phyloP scores from a whole-genome alignment of 1,140 invertebrate species.

The Streblospio benedicti region DNA sequence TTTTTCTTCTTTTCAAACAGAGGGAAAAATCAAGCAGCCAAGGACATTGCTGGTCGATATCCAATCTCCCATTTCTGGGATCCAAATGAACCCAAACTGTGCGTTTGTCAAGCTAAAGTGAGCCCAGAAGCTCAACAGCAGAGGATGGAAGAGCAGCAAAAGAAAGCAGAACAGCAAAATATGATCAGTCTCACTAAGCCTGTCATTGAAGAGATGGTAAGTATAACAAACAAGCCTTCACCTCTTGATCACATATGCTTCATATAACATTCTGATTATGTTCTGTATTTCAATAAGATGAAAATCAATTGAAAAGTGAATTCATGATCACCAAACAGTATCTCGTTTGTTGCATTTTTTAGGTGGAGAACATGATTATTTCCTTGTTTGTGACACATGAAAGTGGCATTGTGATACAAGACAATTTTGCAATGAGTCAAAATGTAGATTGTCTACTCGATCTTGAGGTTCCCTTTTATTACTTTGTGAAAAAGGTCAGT shows the following conservation, averaged over 20 bases:
- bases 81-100: constrained; percentile 59
- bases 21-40: constrained; percentile 44
- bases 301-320: not conserved
- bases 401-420: constrained; percentile 63
- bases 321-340: not conserved
- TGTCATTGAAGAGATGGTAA: constrained; percentile 6
- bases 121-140: constrained; percentile 19
- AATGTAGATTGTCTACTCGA: constrained; percentile 39
- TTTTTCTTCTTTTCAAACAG: no score
- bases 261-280: no score
- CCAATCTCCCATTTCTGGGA: constrained; percentile 63
- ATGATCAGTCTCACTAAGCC: constrained; percentile 6
- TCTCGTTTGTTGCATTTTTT: not conserved
- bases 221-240: no score
- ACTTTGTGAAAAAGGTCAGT: constrained; percentile 48
- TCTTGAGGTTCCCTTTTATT: constrained; percentile 52
- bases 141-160: constrained; percentile 4
- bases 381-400: constrained; percentile 64
- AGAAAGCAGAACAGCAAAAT: constrained; percentile 10
- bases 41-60: constrained; percentile 48
- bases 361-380: constrained; percentile 54
- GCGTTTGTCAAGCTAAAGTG: constrained; percentile 60
- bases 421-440: constrained; percentile 51
- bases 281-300: no score
- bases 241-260: no score